These are phyloP conservation scores for Proteles cristata DNA, from an alignment of 2,113 vertebrate species.

Conservation along the genomic window DNA sequence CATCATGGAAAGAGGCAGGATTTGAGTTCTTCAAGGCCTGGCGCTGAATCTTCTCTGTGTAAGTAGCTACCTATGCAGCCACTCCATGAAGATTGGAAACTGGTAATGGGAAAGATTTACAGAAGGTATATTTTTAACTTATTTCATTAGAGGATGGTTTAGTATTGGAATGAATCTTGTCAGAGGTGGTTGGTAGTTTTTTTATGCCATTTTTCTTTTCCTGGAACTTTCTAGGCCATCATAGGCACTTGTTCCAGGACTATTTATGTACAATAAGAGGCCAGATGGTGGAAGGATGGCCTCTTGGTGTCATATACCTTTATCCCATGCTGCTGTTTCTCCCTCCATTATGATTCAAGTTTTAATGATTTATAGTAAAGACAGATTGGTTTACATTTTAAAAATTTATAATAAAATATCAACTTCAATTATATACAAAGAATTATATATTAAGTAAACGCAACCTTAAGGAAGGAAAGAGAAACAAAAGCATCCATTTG, in stretches of 20 bases:
- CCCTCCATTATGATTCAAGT: neutral
- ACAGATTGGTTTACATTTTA: neutral
- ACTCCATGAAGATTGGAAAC: neutral
- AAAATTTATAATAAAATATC: neutral
- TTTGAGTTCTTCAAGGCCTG: neutral
- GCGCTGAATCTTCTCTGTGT: neutral
- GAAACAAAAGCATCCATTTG: neutral
- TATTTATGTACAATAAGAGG: neutral
- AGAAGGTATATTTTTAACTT: neutral
- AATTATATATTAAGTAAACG: neutral
- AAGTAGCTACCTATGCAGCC: neutral
- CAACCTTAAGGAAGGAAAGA: neutral
- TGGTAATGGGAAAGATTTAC: neutral
- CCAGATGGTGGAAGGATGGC: neutral
- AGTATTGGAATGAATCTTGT: neutral
- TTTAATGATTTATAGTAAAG: neutral
- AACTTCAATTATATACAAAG: neutral
- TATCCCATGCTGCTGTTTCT: neutral
- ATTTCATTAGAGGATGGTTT: neutral
- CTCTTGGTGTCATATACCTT: neutral
- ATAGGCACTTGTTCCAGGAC: neutral
- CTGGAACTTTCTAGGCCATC: neutral
- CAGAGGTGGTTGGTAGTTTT: neutral
- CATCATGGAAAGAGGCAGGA: neutral
- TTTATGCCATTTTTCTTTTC: constrained; percentile 25